Base-by-base conservation (phyloP, 2,888 invertebrate species). In the Leptothorax acervorum region DNA sequence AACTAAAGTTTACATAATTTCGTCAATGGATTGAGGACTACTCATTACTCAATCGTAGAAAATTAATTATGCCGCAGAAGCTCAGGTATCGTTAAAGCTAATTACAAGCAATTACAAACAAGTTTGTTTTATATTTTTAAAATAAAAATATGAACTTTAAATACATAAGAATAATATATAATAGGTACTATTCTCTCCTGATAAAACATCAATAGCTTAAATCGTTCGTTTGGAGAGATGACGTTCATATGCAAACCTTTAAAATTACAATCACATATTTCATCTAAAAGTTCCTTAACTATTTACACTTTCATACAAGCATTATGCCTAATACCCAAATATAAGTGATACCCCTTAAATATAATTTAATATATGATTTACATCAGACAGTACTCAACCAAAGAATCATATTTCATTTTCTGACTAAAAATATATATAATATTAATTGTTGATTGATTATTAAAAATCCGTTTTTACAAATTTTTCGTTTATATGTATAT, bases 391-490 rank as follows among this genome's bases (percentile, higher is more conserved):
- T 39, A 51, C 23, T 39, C 4, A 18, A 31, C 1, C 28, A 28
- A 66, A 66, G 2, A 66, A 48, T 66, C 28, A 3, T 9, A 66
- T 9, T 48, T 48, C 1, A 70, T 60, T 48, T 60, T 71, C 23
- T 28, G 3, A 55, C 2, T 78, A 55, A 68, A 1, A 57, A 57
- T 23, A 11, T 35, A 9, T 66, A 18, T 68, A 78, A 57, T 18
- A 68, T 78, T 68, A 35, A 78, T n/a, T 31, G 31, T 66, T 78
- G 8, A 0, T 28, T 73, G n/a, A 3, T 66, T 55, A 55, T 78
- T 55, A 51, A 35, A 78, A 78, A 45, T 57, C 5, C 55, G 12
- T 42, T 63, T 55, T 76, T 42, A 42, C 15, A 68, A 45, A 68
- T 66, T 42, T 11, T 18, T 62, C 1, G 1, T 78, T n/a, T 11